These are phyloP conservation scores for Motacilla tschutschensis DNA, from an alignment of 2,113 vertebrate genomes.

Conservation along the genomic window DNA sequence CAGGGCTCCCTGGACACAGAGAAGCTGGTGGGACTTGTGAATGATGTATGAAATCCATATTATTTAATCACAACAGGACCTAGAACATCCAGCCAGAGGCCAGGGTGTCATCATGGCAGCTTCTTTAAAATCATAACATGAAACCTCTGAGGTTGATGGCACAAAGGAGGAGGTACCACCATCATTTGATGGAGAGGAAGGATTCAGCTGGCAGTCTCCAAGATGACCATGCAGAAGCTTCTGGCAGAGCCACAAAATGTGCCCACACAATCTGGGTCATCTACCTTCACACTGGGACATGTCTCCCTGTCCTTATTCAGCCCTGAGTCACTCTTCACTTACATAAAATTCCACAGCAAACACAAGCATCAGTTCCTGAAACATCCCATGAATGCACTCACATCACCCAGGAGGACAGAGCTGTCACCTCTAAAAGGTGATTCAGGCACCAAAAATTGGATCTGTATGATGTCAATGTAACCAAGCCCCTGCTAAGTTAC, in stretches of 20 bases:
- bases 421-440: not conserved
- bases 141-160: rapidly evolving
- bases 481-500: not conserved
- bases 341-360: not conserved
- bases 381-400: not conserved
- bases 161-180: not conserved
- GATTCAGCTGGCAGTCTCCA: not conserved
- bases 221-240: not conserved
- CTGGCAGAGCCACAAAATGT: rapidly evolving
- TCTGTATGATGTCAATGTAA: not conserved
- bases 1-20: not conserved
- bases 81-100: not conserved
- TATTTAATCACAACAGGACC: not conserved
- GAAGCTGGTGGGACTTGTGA: not conserved
- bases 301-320: not conserved
- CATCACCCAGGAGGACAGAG: not conserved
- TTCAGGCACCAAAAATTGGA: not conserved
- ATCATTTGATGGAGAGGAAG: not conserved
- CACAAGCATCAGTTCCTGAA: not conserved
- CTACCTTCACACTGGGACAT: not conserved
- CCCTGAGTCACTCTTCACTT: not conserved
- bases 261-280: not conserved
- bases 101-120: rapidly evolving
- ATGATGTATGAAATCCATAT: not conserved
- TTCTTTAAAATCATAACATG: not conserved